Percentiles rank a stretch among this genome's conserved stretches.
These are phyloP conservation scores for Ladona fulva DNA, from an alignment of 1,140 invertebrate species.

Conservation along the genomic window DNA sequence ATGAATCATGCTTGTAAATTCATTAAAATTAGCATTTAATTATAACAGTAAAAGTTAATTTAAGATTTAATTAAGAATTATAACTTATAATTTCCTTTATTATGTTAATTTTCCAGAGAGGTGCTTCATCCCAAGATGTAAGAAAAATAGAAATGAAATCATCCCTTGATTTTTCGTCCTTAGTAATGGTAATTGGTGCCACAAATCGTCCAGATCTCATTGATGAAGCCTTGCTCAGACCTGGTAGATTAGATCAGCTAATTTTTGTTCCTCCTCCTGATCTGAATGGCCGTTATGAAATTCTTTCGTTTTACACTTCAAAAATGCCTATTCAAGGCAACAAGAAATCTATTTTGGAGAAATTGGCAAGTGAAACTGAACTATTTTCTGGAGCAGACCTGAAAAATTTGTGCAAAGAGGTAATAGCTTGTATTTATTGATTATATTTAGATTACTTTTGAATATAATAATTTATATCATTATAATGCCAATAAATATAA, in stretches of 20 bases:
- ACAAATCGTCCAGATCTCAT: constrained; percentile 72
- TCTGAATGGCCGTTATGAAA: constrained; percentile 43
- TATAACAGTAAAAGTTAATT: no score
- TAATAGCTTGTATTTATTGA: constrained; percentile 26
- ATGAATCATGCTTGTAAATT: no score
- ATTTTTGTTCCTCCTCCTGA: constrained; percentile 69
- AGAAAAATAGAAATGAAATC: no score
- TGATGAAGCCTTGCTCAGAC: constrained; percentile 64
- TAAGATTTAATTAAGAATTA: no score
- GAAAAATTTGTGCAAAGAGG: constrained; percentile 58
- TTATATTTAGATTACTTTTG: neutral
- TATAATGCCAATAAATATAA: neutral
- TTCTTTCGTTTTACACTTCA: constrained; percentile 47
- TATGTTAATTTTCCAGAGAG: no score
- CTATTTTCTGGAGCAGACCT: constrained; percentile 72
- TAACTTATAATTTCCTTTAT: no score
- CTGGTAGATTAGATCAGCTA: constrained; percentile 63
- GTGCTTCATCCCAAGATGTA: no score
- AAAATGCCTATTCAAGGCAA: constrained; percentile 51
- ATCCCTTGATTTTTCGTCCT: neutral
- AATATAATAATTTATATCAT: neutral
- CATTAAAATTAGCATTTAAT: no score
- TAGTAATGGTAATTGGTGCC: constrained; percentile 59
- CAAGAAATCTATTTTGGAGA: constrained; percentile 41
- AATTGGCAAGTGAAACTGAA: constrained; percentile 49